Evolutionary conservation across 2,797 vertebrate species (phyloP), one percentile per base, ranked within the genome.

Genomic region (Poeciliopsis presidionis): DNA sequence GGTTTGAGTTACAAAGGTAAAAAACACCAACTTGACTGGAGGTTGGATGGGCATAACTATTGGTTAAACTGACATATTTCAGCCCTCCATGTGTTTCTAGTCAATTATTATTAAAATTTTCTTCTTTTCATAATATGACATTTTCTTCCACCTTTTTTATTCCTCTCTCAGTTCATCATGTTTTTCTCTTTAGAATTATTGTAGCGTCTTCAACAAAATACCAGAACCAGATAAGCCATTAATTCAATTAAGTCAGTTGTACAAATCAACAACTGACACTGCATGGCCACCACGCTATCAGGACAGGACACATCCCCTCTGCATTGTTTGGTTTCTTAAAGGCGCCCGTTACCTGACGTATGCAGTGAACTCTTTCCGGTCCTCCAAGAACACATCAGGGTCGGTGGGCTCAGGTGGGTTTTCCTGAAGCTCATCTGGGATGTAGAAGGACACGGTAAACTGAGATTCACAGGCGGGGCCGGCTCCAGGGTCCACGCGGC

Each of bases 371-470:
- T 95, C 93, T 20, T 93, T 91, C 89, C 95, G 93, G 87, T 95
- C 87, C 94, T 97, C 96, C 81, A 96, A 43, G 63, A 96, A 97
- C 80, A 96, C 86, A 30, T 86, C 90, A 0, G 94, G 20, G 80
- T 95, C 95, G 1, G 81, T 90, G 7, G 96, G 95, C 86, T 91
- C 90, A 0, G 96, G 96, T 0, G 96, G 95, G 63, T 90, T 91
- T 0, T 84, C 86, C 82, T 97, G 94, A 82, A 95, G 90, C 81
- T 95, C 93, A 39, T 95, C 85, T 5, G 96, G 95, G 79, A 96
- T 73, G 81, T 93, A 97, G 89, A 91, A 92, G 77, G 96, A 96
- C 0, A 95, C 67, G 0, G 94, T 96, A 88, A 97, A 94, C 49
- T 85, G 91, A 84, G 94, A 93, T 8, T 91, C 93, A 2, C 95